These are phyloP conservation scores for Eurois occulta DNA, from an alignment of 2,888 invertebrate genomes.

Conservation along the genomic window DNA sequence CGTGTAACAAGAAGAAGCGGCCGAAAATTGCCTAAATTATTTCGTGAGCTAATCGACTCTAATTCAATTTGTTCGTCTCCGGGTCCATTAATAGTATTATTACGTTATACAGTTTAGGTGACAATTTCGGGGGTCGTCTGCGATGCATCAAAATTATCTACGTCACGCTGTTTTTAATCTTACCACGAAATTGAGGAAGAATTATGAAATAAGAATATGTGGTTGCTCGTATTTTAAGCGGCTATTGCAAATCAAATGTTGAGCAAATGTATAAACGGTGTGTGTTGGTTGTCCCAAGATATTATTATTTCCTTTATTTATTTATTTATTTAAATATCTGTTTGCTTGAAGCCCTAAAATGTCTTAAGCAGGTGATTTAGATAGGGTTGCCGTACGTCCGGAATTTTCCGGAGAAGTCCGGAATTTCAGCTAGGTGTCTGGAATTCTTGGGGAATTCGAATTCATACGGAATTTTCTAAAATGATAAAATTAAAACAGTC, in stretches of 20 bases:
- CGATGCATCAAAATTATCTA: conserved; percentile 51
- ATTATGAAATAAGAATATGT: neutral
- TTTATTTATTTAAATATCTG: too few species aligned
- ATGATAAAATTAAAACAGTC: neutral
- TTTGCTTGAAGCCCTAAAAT: neutral
- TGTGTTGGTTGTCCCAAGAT: too few species aligned
- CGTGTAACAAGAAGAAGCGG: conserved; percentile 42
- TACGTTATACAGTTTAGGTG: conserved; percentile 54
- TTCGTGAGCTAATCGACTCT: conserved; percentile 57
- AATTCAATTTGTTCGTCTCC: conserved; percentile 57
- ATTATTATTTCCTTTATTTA: too few species aligned
- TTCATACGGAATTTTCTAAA: neutral
- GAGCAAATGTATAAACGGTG: neutral
- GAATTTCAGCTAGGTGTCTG: too few species aligned
- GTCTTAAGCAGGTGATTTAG: neutral
- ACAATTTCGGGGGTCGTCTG: conserved; percentile 49
- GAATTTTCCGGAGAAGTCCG: too few species aligned
- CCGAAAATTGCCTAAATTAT: conserved; percentile 50
- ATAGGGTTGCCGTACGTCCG: neutral
- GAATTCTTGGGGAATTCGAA: neutral
- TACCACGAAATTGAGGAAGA: conserved; percentile 1
- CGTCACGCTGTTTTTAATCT: conserved; percentile 34
- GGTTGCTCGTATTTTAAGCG: neutral
- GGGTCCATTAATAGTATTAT: conserved; percentile 41
- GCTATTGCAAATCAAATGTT: neutral